A percentile compares a stretch with the other conserved stretches of the same genome.
These are phyloP conservation scores for Orthonyx spaldingii DNA, from an alignment of 2,113 vertebrate genomes.

Conservation along the genomic window DNA sequence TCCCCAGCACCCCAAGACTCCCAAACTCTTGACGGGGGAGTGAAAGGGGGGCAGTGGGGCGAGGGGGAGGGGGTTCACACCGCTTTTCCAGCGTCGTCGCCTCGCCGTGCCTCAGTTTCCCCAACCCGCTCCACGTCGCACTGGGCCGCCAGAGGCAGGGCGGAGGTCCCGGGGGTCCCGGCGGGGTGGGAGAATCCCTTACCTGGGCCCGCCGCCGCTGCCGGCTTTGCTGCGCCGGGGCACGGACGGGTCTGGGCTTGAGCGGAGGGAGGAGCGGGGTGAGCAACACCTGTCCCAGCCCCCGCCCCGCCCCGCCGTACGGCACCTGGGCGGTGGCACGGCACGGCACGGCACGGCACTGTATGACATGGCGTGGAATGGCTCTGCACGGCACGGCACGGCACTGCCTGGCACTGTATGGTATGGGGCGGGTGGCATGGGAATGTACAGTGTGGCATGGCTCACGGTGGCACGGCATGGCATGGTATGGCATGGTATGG, in stretches of 20 bases:
- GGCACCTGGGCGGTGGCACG: neutral
- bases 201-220: neutral
- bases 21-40: neutral
- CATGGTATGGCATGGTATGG: neutral
- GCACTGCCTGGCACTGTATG: neutral
- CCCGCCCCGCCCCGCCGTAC: neutral
- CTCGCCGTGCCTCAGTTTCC: neutral
- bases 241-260: neutral
- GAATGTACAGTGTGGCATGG: neutral
- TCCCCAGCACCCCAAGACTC: neutral
- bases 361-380: no score
- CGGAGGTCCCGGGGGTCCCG: neutral
- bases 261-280: slow-evolving; percentile 9
- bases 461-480: neutral
- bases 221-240: neutral
- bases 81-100: neutral
- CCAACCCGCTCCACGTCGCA: neutral
- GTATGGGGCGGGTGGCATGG: no score
- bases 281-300: neutral
- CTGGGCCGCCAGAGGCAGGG: neutral
- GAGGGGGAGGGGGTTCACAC: neutral
- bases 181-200: neutral
- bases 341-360: neutral
- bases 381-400: neutral
- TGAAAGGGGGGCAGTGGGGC: neutral